These are phyloP conservation scores for Chloromyia formosa DNA, from an alignment of 2,888 invertebrate genomes.

Conservation along the genomic window DNA sequence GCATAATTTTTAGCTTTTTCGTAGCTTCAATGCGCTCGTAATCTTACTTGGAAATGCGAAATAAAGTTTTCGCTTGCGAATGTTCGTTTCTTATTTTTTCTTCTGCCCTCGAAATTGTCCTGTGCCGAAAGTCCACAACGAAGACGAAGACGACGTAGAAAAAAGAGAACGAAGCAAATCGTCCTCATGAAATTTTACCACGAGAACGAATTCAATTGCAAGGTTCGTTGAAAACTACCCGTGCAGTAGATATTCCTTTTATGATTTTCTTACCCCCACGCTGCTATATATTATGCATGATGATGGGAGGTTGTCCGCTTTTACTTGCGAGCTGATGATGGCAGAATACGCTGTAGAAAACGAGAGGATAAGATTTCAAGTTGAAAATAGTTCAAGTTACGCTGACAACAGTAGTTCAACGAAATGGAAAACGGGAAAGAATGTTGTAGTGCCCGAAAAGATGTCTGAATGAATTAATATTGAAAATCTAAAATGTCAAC, in stretches of 20 bases:
- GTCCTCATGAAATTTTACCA: conserved; percentile 30
- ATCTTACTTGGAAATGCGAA: conserved; percentile 25
- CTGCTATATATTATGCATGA: conserved; percentile 37
- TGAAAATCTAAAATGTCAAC: neutral
- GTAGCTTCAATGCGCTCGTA: neutral
- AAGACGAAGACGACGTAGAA: too few relatives aligned
- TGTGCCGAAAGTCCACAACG: too few relatives aligned
- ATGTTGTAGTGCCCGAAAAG: neutral
- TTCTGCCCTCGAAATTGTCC: too few relatives aligned
- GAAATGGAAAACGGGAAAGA: too few relatives aligned
- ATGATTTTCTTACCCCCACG: conserved; percentile 28
- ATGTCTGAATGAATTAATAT: neutral
- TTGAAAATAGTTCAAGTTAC: neutral
- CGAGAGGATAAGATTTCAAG: neutral
- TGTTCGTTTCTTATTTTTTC: neutral
- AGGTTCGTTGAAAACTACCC: conserved; percentile 43
- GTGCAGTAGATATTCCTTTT: conserved; percentile 30
- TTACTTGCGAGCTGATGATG: neutral
- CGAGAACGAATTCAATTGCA: conserved; percentile 41
- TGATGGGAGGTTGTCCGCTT: conserved; percentile 9
- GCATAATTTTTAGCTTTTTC: conserved; percentile 38
- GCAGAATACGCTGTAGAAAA: neutral
- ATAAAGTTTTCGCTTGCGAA: conserved; percentile 8
- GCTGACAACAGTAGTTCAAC: too few relatives aligned
- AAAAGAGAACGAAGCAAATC: neutral